Percentiles rank a stretch among this genome's conserved stretches.
Conservation (phyloP, 1,140 invertebrate genomes). For the Brachionus plicatilis region DNA sequence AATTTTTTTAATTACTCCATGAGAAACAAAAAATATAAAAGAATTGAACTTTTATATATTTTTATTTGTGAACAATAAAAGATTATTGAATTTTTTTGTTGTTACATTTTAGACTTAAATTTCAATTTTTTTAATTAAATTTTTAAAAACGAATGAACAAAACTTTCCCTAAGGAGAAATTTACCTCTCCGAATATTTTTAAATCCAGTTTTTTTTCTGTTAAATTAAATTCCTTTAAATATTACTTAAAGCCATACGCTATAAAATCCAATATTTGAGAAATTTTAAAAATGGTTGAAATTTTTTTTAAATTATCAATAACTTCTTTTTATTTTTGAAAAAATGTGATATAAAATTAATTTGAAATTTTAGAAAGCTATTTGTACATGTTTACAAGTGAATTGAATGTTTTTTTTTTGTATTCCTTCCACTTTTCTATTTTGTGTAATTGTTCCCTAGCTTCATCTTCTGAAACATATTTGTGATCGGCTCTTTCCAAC, state of each 20-base stretch:
- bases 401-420: constrained; percentile 17
- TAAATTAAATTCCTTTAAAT: too few species aligned
- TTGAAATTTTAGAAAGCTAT: background rate
- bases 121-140: too few species aligned
- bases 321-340: too few species aligned
- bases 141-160: too few species aligned
- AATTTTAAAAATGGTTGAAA: too few species aligned
- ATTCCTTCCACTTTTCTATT: constrained; percentile 16
- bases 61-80: background rate
- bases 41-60: background rate
- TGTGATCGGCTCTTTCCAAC: background rate
- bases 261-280: too few species aligned
- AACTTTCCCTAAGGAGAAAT: too few species aligned
- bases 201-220: too few species aligned
- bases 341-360: too few species aligned
- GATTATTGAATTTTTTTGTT: background rate
- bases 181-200: too few species aligned
- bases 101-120: background rate
- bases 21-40: background rate
- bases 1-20: background rate
- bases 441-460: constrained; percentile 12
- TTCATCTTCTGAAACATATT: constrained; percentile 13
- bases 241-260: too few species aligned
- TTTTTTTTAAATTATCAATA: too few species aligned
- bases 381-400: background rate